phyloP scores from a whole-genome alignment of 2,888 invertebrate genomes.

The Monochamus alternatus region DNA sequence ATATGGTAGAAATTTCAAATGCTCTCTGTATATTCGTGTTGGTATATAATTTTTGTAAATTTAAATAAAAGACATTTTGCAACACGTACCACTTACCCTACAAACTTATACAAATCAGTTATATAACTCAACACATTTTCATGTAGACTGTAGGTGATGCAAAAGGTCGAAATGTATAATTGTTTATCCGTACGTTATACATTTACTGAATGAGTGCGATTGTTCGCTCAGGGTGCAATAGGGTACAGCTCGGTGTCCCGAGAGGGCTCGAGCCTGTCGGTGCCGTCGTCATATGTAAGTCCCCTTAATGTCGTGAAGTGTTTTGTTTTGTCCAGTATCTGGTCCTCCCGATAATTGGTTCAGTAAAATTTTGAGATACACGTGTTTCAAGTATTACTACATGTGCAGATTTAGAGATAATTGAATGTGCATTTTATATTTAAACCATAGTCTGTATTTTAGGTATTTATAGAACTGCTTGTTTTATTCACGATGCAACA shows the following conservation, averaged over 20 bases:
- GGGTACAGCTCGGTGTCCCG: constrained; percentile 72
- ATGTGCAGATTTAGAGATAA: no score
- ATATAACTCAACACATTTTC: constrained; percentile 12
- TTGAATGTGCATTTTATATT: no score
- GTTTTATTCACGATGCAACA: no score
- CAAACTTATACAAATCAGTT: constrained; percentile 17
- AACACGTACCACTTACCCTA: constrained; percentile 43
- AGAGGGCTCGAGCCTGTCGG: constrained; percentile 87
- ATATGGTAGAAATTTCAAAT: neutral
- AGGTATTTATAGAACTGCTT: no score
- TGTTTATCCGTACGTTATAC: constrained; percentile 37
- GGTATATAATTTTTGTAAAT: constrained; percentile 24
- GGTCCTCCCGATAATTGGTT: constrained; percentile 40
- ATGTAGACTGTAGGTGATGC: constrained; percentile 38
- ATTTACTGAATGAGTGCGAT: constrained; percentile 58
- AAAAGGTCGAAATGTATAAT: constrained; percentile 42
- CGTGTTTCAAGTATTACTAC: constrained; percentile 15
- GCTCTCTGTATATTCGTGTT: neutral
- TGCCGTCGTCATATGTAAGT: constrained; percentile 83
- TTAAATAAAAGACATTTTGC: constrained; percentile 38
- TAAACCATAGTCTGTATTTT: no score
- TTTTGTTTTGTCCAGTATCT: constrained; percentile 51
- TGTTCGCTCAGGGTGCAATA: constrained; percentile 69
- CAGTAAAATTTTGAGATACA: constrained; percentile 42
- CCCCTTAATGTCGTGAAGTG: constrained; percentile 52